Evolutionary conservation across 2,797 vertebrate genomes (phyloP).

Genomic region (Mallotus villosus): DNA sequence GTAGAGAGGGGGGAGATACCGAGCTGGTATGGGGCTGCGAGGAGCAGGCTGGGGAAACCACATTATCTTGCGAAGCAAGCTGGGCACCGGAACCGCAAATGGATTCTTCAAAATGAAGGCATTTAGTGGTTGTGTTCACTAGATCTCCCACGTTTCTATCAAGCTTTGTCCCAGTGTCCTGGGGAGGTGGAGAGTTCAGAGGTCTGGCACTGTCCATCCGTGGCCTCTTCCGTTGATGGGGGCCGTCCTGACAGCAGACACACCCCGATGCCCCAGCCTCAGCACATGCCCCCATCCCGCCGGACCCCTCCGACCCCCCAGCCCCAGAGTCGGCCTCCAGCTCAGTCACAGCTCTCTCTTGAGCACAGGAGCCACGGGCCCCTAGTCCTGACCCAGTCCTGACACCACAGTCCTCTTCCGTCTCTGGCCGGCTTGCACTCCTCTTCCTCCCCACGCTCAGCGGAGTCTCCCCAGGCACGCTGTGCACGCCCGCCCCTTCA

Average conservation of each 20-base stretch:
- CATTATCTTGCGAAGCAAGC: constrained; percentile 24
- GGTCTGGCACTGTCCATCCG: background rate
- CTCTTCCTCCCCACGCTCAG: background rate
- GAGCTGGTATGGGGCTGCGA: constrained; percentile 24
- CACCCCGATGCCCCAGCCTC: background rate
- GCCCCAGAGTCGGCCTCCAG: no score
- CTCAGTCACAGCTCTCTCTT: background rate
- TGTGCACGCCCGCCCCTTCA: background rate
- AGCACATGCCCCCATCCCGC: no score
- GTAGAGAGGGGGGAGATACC: constrained; percentile 3
- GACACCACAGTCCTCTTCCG: background rate
- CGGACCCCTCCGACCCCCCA: background rate
- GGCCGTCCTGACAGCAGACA: background rate
- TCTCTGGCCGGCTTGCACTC: background rate
- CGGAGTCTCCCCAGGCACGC: no score
- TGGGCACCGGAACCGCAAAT: constrained; percentile 24
- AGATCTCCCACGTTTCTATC: constrained; percentile 1
- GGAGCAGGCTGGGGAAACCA: constrained; percentile 10
- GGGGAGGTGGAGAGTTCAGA: background rate
- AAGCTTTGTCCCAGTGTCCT: background rate
- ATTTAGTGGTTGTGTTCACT: background rate
- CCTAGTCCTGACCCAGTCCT: background rate
- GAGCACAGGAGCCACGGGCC: no score
- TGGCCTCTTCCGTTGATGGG: background rate
- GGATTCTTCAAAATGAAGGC: background rate